Percentiles rank a stretch among this genome's conserved stretches.
Conservation (phyloP, 2,797 vertebrate genomes). For the Pangasius djambal region DNA sequence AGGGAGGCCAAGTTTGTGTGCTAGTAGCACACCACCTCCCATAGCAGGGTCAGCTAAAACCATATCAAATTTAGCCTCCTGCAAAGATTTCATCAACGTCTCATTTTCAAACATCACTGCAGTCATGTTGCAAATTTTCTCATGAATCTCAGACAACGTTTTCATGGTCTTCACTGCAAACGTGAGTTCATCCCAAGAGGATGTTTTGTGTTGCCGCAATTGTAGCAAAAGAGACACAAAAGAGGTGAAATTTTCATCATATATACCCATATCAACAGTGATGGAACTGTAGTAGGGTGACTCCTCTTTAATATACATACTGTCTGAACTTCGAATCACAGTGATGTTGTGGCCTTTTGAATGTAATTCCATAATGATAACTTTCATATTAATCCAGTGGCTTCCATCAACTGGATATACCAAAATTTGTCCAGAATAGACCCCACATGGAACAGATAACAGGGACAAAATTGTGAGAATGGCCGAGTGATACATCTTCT, state of each 20-base stretch:
- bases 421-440: constrained; percentile 46
- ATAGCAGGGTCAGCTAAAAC: constrained; percentile 58
- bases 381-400: constrained; percentile 61
- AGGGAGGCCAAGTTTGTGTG: constrained; percentile 53
- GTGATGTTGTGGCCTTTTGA: constrained; percentile 55
- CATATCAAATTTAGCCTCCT: constrained; percentile 53
- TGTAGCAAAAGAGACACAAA: constrained; percentile 18
- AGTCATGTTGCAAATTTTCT: constrained; percentile 31
- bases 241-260: background rate
- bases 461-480: constrained; percentile 18
- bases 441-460: constrained; percentile 17
- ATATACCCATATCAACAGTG: constrained; percentile 10
- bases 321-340: constrained; percentile 48
- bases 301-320: constrained; percentile 51
- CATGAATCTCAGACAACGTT: constrained; percentile 38
- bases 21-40: constrained; percentile 53
- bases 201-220: background rate
- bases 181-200: constrained; percentile 22
- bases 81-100: constrained; percentile 49
- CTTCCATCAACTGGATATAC: constrained; percentile 58
- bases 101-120: constrained; percentile 57
- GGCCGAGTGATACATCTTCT: constrained; percentile 33
- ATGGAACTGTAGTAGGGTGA: constrained; percentile 51
- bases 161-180: background rate
- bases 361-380: constrained; percentile 53